Evolutionary conservation across 1,140 invertebrate species (phyloP), one percentile per base, ranked within the genome.

Genomic region (Hypsibius dujardini): DNA sequence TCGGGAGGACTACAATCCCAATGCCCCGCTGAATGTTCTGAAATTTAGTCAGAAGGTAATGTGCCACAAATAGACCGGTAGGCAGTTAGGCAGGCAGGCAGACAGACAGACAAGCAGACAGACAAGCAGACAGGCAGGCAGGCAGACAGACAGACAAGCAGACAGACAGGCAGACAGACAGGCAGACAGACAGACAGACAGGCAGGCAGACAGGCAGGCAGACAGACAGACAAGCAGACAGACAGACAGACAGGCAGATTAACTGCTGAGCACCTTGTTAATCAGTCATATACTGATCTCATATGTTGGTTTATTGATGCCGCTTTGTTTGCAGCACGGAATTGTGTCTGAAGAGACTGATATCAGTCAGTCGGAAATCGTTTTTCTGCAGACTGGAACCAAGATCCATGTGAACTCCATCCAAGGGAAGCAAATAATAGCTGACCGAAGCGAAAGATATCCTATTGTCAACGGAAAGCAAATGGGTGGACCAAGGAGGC

Each of bases 331-430:
- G 7, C 50, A 56, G 50, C 7, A 7, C 7, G 50, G 50, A 12
- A 56, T 56, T 7, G n/a, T 56, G 7, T 12, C 50, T 7, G 50
- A 56, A 56, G 50, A 56, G 50, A n/a, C 7, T 7, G n/a, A 56
- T n/a, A 56, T 56, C 50, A 56, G 50, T 56, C 50, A 56, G 50
- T 56, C 50, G 50, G 50, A 56, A 56, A 56, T 56, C n/a, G 50
- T 56, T 56, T 56, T 56, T 56, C 50, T 56, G 7, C 50, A 56
- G n/a, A n/a, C n/a, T 7, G 50, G 50, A 56, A 56, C 50, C 7
- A 56, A 56, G 50, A 7, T 56, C n/a, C 50, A 56, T n/a, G 50
- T 56, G 50, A 56, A 56, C n/a, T 56, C 50, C n/a, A n/a, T n/a
- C 7, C 7, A n/a, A n/a, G 50, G 50, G n/a, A 56, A 56, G 50